These are phyloP conservation scores for Sitta carolinensis DNA, from an alignment of 2,797 vertebrate genomes.

Conservation along the genomic window DNA sequence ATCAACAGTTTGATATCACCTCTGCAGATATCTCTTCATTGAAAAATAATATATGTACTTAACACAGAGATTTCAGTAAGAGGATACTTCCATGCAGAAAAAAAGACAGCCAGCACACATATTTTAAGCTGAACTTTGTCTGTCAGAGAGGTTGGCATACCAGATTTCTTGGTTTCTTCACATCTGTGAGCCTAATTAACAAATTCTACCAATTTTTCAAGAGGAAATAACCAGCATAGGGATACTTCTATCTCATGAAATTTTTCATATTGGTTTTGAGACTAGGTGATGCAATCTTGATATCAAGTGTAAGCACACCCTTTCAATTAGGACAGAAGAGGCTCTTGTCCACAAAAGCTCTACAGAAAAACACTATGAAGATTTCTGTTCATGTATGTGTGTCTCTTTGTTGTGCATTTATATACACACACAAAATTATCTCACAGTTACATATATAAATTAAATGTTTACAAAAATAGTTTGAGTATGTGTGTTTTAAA, in stretches of 20 bases:
- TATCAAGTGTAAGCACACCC: background rate
- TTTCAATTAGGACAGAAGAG: background rate
- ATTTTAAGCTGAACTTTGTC: background rate
- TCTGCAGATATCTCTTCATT: background rate
- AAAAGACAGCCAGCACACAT: background rate
- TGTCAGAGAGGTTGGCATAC: background rate
- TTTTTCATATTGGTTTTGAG: background rate
- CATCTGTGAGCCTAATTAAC: background rate
- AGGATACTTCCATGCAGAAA: background rate
- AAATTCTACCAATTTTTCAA: background rate
- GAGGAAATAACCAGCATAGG: background rate
- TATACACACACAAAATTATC: background rate
- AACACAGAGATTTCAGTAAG: background rate
- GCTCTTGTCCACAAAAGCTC: background rate
- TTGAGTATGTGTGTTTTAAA: background rate
- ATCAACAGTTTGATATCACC: background rate
- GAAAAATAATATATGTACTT: background rate
- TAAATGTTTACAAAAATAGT: background rate
- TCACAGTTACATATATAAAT: background rate
- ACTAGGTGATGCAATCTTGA: background rate
- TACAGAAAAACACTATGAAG: background rate
- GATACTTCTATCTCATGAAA: background rate
- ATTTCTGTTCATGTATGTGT: background rate
- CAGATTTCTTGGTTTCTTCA: background rate
- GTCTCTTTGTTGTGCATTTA: background rate